Base-by-base conservation (phyloP, 2,113 vertebrate species). In the Apodemus sylvaticus region DNA sequence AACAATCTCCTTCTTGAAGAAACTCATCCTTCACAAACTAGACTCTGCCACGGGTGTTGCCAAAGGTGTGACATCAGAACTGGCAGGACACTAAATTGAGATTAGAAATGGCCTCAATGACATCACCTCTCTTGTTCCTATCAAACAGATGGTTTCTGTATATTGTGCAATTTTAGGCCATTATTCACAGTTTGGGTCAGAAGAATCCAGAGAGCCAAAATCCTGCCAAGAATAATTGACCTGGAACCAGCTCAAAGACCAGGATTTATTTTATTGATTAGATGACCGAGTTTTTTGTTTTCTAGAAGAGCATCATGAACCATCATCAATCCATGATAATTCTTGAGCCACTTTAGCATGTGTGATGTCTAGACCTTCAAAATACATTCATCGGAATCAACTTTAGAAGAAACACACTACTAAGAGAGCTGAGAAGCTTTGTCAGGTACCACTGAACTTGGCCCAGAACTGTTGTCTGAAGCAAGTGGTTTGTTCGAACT, bases 131-230 rank as follows among this genome's bases (percentile, higher is more conserved):
- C 96, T 97, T 90, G 66, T 94, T 97, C 96, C 98, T 98, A 98
- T 99, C 98, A 86, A 98, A 98, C 98, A 99, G 98, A 98, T 99
- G 99, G 97, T 98, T 99, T 99, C 97, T 98, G 99, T 99, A 99
- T 98, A 98, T 99, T 98, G 98, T 98, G 98, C 98, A 98, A 98
- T 98, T 98, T 98, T 97, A 98, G 98, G 97, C 98, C 98, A 98
- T 99, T 99, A 99, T 99, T 98, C 98, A 98, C 98, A 97, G 96
- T 94, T 98, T 98, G 96, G 98, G 98, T 98, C 98, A 95, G 97
- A 94, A 96, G 97, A 98, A 98, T 98, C 98, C 98, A 98, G 97
- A 98, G 98, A 98, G 98, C 98, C 97, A 98, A 98, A 98, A 98
- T 98, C 97, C 98, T 98, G 98, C 98, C 98, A 98, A 98, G 98